Base-by-base conservation (phyloP, 2,888 invertebrate genomes). In the Leptopterna dolabrata region DNA sequence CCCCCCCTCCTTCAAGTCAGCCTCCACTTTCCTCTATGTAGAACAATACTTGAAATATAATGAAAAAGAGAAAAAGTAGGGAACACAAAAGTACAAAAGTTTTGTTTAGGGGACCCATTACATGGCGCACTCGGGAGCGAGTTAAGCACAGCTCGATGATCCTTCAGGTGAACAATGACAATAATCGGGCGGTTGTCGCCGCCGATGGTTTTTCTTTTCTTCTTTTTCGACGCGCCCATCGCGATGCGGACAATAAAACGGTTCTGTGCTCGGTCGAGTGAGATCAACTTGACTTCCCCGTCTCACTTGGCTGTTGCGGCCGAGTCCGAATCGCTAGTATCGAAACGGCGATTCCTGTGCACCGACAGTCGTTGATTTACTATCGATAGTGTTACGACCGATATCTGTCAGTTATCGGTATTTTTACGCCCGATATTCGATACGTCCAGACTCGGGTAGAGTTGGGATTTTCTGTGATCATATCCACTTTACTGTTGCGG, bases 41-140 rank as follows among this genome's bases (percentile, higher is more conserved):
- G 83, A 83, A 83, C 83, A 83, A 83, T 83, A 78, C 63, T 63
- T 24, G 11, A 13, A 63, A 63, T 63, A 30, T 24, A 27, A 78
- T 2, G 7, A 36, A n/a, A n/a, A n/a, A n/a, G n/a, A 76, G 24
- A 76, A 76, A 76, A 76, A 41, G 41, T 24, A 24, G 24, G 70
- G 71, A 63, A 29, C 71, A 83, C 83, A 83, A 83, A 83, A 83
- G 83, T 83, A 83, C 83, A 83, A 70, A 83, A 71, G 83, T 83
- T 83, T 83, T 83, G 83, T 83, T 83, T 83, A 83, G 36, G 70
- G 63, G 83, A 43, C 29, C 83, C 70, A 83, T 83, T 83, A 83
- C 83, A 41, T 30, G 19, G 19, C n/a, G 83, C n/a, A 83, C 83
- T 83, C 70, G 70, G 70, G 83, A 70, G 83, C 70, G 36, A 36